Evolutionary conservation across 2,113 vertebrate species (phyloP).

Genomic region (Melanerpes formicivorus): DNA sequence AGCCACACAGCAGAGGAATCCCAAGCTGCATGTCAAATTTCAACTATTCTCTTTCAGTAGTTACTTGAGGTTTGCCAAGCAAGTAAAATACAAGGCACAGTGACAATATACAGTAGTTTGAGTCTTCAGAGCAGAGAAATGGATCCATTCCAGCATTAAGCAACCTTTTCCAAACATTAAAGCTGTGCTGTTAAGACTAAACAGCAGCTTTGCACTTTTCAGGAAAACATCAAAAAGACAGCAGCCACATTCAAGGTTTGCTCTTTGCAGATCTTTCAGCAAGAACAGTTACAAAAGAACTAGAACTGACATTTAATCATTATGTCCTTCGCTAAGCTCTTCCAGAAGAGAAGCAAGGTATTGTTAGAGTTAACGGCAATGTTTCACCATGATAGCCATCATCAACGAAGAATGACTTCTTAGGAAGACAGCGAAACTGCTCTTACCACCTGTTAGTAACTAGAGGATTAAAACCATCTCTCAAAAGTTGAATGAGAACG

Average conservation of each 20-base stretch:
- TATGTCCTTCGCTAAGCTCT: not conserved
- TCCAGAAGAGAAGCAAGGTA: not conserved
- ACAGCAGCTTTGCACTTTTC: not conserved
- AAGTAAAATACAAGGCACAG: not conserved
- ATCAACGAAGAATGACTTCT: not conserved
- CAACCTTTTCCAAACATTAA: not conserved
- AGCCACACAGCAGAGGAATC: not conserved
- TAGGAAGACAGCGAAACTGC: not conserved
- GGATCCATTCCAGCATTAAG: not conserved
- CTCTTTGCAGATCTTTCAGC: not conserved
- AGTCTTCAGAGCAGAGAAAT: not conserved
- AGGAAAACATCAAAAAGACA: not conserved
- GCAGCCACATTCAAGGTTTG: not conserved
- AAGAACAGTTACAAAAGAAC: not conserved
- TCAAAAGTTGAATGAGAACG: not conserved
- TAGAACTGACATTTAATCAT: not conserved
- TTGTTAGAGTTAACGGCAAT: not conserved
- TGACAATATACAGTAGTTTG: not conserved
- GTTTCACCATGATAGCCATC: not conserved
- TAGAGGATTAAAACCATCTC: not conserved
- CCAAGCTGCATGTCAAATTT: not conserved
- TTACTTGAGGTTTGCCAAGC: not conserved
- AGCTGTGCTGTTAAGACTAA: not conserved
- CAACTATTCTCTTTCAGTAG: not conserved
- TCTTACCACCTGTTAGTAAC: not conserved